Conservation (phyloP, 1,140 invertebrate genomes). For the Drosophila erecta region DNA sequence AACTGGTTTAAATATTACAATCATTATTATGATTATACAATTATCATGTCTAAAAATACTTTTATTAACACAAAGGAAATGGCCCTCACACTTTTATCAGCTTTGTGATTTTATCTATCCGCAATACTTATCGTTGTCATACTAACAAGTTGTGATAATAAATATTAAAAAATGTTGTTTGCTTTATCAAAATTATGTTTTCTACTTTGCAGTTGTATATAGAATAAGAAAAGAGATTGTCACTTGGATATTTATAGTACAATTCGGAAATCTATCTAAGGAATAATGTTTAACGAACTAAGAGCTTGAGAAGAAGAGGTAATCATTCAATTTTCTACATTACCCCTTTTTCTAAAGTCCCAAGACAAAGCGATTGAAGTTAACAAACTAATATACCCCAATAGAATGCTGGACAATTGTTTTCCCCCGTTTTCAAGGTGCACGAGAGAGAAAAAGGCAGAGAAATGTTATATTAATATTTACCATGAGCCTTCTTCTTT, state of each 20-base stretch:
- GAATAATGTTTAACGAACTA: no score
- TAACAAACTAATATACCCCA: conserved; percentile 9
- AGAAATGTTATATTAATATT: conserved; percentile 84
- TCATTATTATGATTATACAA: background rate
- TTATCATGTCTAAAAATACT: conserved; percentile 20
- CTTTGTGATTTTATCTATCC: conserved; percentile 20
- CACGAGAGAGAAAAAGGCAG: conserved; percentile 35
- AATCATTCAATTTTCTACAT: no score
- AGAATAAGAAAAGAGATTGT: background rate
- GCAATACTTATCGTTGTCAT: conserved; percentile 20
- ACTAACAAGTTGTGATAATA: conserved; percentile 36
- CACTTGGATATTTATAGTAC: background rate
- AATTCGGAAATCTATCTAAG: background rate
- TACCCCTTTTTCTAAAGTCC: no score
- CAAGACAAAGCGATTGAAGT: background rate
- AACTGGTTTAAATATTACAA: background rate
- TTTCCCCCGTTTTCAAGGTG: conserved; percentile 26
- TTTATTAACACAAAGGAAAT: background rate
- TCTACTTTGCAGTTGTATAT: background rate
- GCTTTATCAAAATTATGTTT: conserved; percentile 16
- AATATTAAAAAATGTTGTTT: conserved; percentile 26
- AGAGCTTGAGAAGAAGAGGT: no score
- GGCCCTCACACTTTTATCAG: conserved; percentile 8
- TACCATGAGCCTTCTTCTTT: conserved; percentile 85
- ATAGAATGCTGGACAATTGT: conserved; percentile 17